Percentiles rank a stretch among this genome's conserved stretches.
These are phyloP conservation scores for Galerucella nymphaeae DNA, from an alignment of 2,888 invertebrate genomes.

Conservation along the genomic window DNA sequence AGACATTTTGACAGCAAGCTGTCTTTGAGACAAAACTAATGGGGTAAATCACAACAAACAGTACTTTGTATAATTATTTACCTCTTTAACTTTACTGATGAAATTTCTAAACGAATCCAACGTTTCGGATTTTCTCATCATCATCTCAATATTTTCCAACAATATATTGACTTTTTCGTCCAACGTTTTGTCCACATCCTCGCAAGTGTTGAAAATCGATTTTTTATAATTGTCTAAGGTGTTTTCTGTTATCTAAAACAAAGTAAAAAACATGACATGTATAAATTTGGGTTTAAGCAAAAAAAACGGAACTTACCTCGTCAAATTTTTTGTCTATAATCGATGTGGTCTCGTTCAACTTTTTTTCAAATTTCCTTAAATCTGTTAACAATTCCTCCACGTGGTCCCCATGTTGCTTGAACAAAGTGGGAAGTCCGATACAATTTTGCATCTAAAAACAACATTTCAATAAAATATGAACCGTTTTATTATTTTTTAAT, in stretches of 20 bases:
- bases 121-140: conserved; percentile 9
- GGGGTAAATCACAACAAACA: not conserved
- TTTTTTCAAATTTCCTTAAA: conserved; percentile 28
- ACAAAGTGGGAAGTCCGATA: conserved; percentile 24
- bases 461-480: too few species aligned
- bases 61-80: not conserved
- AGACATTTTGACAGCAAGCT: too few species aligned
- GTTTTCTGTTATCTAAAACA: conserved; percentile 29
- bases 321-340: conserved; percentile 25
- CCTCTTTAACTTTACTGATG: conserved; percentile 13
- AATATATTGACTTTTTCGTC: conserved; percentile 25
- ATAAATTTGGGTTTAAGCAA: too few species aligned
- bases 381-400: conserved; percentile 17
- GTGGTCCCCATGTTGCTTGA: conserved; percentile 19
- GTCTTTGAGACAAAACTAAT: too few species aligned
- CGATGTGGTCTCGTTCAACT: conserved; percentile 14
- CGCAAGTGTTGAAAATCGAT: conserved; percentile 15
- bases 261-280: too few species aligned
- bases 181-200: conserved; percentile 22
- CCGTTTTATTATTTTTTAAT: too few species aligned
- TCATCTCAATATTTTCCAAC: conserved; percentile 16
- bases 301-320: conserved; percentile 15
- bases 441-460: conserved; percentile 31
- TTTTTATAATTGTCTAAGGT: conserved; percentile 18
- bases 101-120: conserved; percentile 12